Percentiles rank a stretch among this genome's conserved stretches.
Conservation (phyloP, 1,140 invertebrate species). For the Wiebesia pumilae region DNA sequence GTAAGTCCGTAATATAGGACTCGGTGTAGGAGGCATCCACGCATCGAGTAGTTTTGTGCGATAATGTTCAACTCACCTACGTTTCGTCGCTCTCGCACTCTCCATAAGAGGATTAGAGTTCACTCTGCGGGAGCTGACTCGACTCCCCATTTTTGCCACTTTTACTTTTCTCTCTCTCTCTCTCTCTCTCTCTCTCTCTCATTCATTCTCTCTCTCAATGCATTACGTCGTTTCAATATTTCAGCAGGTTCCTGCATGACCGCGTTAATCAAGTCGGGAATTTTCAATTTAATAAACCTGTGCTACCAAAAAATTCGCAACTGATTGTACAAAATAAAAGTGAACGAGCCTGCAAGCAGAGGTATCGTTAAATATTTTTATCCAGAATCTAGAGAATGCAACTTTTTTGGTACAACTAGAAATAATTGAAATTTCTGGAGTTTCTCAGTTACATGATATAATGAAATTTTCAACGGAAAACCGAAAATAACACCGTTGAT, state of each 20-base stretch:
- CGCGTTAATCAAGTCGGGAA: constrained; percentile 25
- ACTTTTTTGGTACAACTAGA: neutral
- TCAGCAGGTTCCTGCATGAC: neutral
- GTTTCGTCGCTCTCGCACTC: constrained; percentile 1
- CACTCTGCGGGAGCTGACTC: neutral
- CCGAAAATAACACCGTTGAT: neutral
- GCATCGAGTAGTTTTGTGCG: neutral
- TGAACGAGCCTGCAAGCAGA: neutral
- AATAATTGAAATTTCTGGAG: constrained; percentile 19
- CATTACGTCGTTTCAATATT: constrained; percentile 21
- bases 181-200: neutral
- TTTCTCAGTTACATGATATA: neutral
- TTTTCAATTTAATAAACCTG: constrained; percentile 38
- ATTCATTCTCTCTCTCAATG: no score
- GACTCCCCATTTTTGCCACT: neutral
- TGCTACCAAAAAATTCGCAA: neutral
- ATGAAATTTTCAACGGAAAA: neutral
- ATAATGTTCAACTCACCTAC: neutral
- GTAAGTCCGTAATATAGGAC: constrained; percentile 45
- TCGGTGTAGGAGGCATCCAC: neutral
- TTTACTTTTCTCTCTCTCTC: neutral
- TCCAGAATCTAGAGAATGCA: neutral
- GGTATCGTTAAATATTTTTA: neutral
- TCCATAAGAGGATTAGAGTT: constrained; percentile 45
- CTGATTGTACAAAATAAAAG: neutral